Base-by-base conservation (phyloP, 2,113 vertebrate genomes). In the Lepus americanus region DNA sequence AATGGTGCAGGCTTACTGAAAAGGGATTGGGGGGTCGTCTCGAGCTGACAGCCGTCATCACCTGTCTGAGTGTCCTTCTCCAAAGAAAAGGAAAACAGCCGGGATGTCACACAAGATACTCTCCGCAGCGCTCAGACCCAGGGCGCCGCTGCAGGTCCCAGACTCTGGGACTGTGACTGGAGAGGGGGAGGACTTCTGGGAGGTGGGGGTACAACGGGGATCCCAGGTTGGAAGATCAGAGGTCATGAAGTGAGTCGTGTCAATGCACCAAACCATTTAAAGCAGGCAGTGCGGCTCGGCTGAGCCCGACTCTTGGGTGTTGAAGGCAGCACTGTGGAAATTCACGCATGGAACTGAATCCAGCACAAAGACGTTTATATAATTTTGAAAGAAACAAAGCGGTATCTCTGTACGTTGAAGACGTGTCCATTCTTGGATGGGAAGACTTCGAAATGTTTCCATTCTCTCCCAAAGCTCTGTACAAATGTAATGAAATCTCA, bases 331-430 rank as follows among this genome's bases (percentile, higher is more conserved):
- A 90, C 20, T 69, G 70, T 17, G 23, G 19, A 93, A 96, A 95
- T 78, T 89, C 64, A 83, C 72, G 25, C 17, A 14, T 51, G 81
- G 49, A 93, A n/a, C 36, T 51, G 36, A 92, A 80, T 44, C 61
- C 59, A 63, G 92, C 39, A 90, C 10, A 80, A 90, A 95, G 11
- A 82, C n/a, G 67, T 61, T 77, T 72, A 36, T 44, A 14, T 92
- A 82, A 79, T 90, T 94, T 63, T 73, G 44, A 93, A 92, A 87
- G 70, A 81, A 93, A 81, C 73, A 72, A 94, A 96, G 77, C 6
- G 55, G 6, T 86, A n/a, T 39, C 66, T 85, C 7, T 78, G 78
- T 3, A 90, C 83, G 36, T 67, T 61, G 63, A 88, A 92, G 95
- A 73, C 12, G 70, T 73, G 51, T 3, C 17, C 23, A 61, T 77